A percentile compares a stretch with the other conserved stretches of the same genome.
These are phyloP conservation scores for Lacanobia wlatinum DNA, from an alignment of 2,888 invertebrate genomes.

Conservation along the genomic window DNA sequence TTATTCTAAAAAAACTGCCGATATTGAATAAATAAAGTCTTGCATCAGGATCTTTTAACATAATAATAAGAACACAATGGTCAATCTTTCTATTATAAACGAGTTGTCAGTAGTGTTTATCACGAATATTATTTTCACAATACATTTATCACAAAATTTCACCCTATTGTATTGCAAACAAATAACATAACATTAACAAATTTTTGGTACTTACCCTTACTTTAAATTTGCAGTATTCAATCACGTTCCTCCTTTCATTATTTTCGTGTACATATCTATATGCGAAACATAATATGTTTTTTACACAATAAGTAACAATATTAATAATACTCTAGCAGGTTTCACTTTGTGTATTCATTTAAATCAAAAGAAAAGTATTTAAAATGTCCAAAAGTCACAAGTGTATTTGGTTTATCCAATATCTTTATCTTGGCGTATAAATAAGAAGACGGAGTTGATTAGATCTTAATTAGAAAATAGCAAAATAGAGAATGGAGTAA, in stretches of 20 bases:
- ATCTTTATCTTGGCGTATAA: neutral
- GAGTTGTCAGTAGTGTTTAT: neutral
- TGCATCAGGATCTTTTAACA: neutral
- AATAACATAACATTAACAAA: too few species aligned
- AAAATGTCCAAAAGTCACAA: neutral
- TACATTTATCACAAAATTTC: neutral
- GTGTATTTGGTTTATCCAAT: neutral
- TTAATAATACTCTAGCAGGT: neutral
- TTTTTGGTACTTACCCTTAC: constrained; percentile 18
- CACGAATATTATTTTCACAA: neutral
- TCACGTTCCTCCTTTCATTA: constrained; percentile 1
- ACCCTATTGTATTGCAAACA: too few species aligned
- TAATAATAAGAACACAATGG: neutral
- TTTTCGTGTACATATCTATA: neutral
- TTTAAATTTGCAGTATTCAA: constrained; percentile 15
- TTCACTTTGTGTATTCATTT: neutral
- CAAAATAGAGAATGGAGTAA: neutral
- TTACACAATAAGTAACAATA: neutral
- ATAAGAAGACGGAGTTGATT: neutral
- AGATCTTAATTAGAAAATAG: constrained; percentile 18
- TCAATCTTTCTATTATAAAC: neutral
- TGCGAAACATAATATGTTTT: constrained; percentile 1
- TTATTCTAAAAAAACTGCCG: neutral
- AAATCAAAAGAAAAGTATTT: neutral
- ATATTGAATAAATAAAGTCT: neutral